phyloP scores from a whole-genome alignment of 37 sponge, comb jelly and placozoan genomes.

The Spongia lamella region DNA sequence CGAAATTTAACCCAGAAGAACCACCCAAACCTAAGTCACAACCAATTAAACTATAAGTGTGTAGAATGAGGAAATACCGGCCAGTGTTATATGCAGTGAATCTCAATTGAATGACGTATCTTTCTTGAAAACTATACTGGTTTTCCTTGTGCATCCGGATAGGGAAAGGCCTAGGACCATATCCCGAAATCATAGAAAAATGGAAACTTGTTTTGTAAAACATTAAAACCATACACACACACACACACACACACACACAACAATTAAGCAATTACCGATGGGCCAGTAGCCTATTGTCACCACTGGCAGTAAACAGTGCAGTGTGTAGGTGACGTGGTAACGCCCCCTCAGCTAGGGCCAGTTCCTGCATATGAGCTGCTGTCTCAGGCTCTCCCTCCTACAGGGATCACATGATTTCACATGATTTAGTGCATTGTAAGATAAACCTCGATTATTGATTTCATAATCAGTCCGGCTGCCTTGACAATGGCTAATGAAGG shows the following conservation, averaged over 20 bases:
- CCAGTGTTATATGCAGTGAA: too few relatives aligned
- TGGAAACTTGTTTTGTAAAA: too few relatives aligned
- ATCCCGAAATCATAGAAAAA: too few relatives aligned
- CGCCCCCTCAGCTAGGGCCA: conserved; percentile 97
- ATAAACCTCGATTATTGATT: conserved; percentile 93
- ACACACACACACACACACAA: background rate
- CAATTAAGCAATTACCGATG: conserved; percentile 29
- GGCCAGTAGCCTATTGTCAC: conserved; percentile 87
- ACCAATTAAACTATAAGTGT: too few relatives aligned
- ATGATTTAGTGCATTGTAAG: background rate
- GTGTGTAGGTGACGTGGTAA: conserved; percentile 93
- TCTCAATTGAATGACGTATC: too few relatives aligned
- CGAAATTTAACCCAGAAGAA: too few relatives aligned
- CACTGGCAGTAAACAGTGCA: conserved; percentile 84
- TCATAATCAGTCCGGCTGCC: conserved; percentile 97
- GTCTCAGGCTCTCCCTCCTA: conserved; percentile 86
- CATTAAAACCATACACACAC: background rate
- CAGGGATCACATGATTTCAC: background rate
- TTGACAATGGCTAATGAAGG: conserved; percentile 96
- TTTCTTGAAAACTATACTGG: too few relatives aligned
- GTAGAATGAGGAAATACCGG: too few relatives aligned
- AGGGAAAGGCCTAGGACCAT: too few relatives aligned
- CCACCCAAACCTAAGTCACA: too few relatives aligned
- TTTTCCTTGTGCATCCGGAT: too few relatives aligned
- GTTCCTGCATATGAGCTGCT: conserved; percentile 94